Base-by-base conservation (phyloP, 2,888 invertebrate species). In the Pediacus dermestoides region DNA sequence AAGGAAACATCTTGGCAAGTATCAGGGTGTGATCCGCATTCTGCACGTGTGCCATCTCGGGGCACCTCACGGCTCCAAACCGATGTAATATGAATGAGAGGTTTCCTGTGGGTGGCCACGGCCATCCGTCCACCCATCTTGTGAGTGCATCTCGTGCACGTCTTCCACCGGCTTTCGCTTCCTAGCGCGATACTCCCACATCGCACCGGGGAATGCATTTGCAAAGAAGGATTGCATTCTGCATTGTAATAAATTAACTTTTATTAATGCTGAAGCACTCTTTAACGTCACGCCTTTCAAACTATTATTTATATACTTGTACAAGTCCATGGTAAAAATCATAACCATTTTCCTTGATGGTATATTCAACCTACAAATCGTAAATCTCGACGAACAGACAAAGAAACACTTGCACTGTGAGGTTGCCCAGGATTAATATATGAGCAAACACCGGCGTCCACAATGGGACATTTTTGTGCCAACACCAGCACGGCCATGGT, bases 211-310 rank as follows among this genome's bases (percentile, higher is more conserved):
- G 3, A 14, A 7, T 4, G 25, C 6, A 28, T 13, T 7, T 28
- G 28, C 28, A 28, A 9, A n/a, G n/a, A n/a, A n/a, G n/a, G n/a
- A 13, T 14, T 13, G 14, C 28, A 28, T 28, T 28, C 6, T 18
- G 21, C 21, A 18, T 18, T 7, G 14, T 28, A 28, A 28, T 28
- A 28, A 28, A 28, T 28, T 8, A n/a, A 28, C 4, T 11, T 28
- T 28, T 28, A 28, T 28, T 28, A 28, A 28, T 28, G 14, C n/a
- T 28, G 28, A 28, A 28, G 28, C 28, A 28, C 28, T 28, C 28
- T 28, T 28, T 28, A 28, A 28, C 28, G 28, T 28, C 28, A 28
- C 14, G n/a, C 28, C 28, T 28, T 28, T 28, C 28, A 28, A 28
- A 28, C 14, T 13, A 10, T 14, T 12, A 28, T 28, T 28, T 28